Conservation (phyloP, 2,113 vertebrate genomes). For the Platycercus adscitus region DNA sequence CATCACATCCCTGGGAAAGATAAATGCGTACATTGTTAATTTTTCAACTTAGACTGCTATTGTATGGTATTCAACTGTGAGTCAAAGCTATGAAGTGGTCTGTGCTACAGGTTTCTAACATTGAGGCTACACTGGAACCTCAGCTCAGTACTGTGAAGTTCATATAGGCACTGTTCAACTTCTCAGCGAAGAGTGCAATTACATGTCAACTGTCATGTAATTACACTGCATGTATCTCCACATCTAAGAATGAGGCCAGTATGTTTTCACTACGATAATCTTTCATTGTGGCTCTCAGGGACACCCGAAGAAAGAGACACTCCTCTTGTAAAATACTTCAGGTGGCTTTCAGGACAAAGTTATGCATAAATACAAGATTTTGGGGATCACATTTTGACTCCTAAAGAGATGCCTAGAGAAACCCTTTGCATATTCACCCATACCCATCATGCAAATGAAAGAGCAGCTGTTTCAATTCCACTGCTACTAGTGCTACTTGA, state of each 20-base stretch:
- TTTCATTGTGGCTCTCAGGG: neutral
- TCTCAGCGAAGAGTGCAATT: neutral
- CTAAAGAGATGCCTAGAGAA: slow-evolving; percentile 30
- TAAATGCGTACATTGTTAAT: slow-evolving; percentile 70
- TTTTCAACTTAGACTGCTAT: slow-evolving; percentile 46
- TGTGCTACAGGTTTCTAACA: neutral
- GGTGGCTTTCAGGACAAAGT: neutral
- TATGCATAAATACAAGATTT: neutral
- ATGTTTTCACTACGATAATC: neutral
- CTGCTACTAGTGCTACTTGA: neutral
- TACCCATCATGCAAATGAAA: slow-evolving; percentile 27
- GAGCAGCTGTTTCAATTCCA: neutral
- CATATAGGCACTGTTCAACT: neutral
- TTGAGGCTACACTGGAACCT: neutral
- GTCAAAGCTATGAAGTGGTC: neutral
- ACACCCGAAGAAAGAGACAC: neutral
- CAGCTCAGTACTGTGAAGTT: neutral
- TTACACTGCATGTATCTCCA: neutral
- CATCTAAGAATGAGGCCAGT: neutral
- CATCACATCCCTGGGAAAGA: slow-evolving; percentile 92
- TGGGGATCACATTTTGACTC: neutral
- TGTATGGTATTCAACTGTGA: neutral
- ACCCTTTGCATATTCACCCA: neutral
- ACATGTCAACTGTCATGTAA: neutral
- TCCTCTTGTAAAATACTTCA: neutral